Conservation (phyloP, 53 echinoderm and acorn worm species). For the Astropecten irregularis region DNA sequence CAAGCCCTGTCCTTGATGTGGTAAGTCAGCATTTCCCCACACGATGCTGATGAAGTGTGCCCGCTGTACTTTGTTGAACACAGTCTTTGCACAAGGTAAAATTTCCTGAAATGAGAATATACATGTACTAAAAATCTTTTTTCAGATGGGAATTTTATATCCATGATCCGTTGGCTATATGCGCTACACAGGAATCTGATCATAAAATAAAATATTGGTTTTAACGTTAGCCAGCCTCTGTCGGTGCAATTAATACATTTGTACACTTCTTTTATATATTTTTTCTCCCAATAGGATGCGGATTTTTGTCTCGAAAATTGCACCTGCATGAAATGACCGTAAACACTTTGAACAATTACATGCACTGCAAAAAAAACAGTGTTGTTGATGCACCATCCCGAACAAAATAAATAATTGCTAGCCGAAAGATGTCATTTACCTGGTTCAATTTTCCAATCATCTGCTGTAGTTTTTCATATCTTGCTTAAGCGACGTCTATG, state of each 20-base stretch:
- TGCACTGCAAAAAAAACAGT: too few species aligned
- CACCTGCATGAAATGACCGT: background rate
- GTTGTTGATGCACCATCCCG: background rate
- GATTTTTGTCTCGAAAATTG: background rate
- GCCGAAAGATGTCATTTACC: conserved; percentile 9
- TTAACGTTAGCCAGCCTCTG: background rate
- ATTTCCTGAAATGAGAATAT: too few species aligned
- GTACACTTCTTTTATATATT: too few species aligned
- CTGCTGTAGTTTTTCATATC: conserved; percentile 51
- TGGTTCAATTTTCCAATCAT: conserved; percentile 68
- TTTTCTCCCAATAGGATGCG: background rate
- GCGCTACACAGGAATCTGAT: background rate
- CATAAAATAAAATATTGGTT: background rate
- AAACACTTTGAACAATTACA: too few species aligned
- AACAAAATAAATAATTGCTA: background rate
- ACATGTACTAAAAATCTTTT: too few species aligned
- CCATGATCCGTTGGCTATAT: background rate
- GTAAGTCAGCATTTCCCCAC: conserved; percentile 30
- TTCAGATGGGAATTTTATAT: background rate
- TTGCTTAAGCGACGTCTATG: conserved; percentile 58
- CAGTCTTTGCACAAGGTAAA: conserved; percentile 52
- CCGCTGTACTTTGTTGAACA: background rate
- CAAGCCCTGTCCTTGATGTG: conserved; percentile 32
- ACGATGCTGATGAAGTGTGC: conserved; percentile 41
- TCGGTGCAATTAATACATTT: background rate